Evolutionary conservation across 2,888 invertebrate species (phyloP).

Genomic region (Mythimna loreyi): DNA sequence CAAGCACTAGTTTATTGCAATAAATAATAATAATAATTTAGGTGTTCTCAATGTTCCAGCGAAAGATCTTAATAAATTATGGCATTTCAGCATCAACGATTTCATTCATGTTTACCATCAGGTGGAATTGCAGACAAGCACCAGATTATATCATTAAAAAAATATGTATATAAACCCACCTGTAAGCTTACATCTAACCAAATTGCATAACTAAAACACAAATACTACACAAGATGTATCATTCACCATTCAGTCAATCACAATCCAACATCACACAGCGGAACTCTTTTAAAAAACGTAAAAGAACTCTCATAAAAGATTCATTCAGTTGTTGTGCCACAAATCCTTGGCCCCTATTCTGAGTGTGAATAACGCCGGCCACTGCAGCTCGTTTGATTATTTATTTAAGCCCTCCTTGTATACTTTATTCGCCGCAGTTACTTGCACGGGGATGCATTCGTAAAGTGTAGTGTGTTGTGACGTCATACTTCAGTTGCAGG

Average conservation of each 20-base stretch:
- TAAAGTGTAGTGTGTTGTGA: slow-evolving; percentile 40
- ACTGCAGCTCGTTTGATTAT: slow-evolving; percentile 63
- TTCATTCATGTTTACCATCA: too few relatives aligned
- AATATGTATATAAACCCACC: too few relatives aligned
- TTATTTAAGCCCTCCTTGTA: slow-evolving; percentile 62
- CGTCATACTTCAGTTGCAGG: slow-evolving; percentile 38
- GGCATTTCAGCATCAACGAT: too few relatives aligned
- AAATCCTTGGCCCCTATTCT: slow-evolving; percentile 75
- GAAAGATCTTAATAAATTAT: too few relatives aligned
- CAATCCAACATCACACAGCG: slow-evolving; percentile 22
- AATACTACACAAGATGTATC: slow-evolving; percentile 21
- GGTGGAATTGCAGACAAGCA: too few relatives aligned
- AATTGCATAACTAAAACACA: neutral
- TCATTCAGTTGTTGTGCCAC: slow-evolving; percentile 64
- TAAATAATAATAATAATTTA: too few relatives aligned
- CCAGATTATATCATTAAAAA: too few relatives aligned
- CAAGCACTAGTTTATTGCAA: too few relatives aligned
- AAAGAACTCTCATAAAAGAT: slow-evolving; percentile 52
- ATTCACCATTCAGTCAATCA: slow-evolving; percentile 43
- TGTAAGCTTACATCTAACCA: neutral
- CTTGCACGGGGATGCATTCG: slow-evolving; percentile 57
- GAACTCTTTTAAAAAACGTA: slow-evolving; percentile 41
- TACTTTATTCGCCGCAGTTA: slow-evolving; percentile 59
- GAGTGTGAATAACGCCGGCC: slow-evolving; percentile 54
- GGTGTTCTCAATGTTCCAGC: too few relatives aligned